Conservation (phyloP, 2,113 vertebrate species). For the Tamias sibiricus region DNA sequence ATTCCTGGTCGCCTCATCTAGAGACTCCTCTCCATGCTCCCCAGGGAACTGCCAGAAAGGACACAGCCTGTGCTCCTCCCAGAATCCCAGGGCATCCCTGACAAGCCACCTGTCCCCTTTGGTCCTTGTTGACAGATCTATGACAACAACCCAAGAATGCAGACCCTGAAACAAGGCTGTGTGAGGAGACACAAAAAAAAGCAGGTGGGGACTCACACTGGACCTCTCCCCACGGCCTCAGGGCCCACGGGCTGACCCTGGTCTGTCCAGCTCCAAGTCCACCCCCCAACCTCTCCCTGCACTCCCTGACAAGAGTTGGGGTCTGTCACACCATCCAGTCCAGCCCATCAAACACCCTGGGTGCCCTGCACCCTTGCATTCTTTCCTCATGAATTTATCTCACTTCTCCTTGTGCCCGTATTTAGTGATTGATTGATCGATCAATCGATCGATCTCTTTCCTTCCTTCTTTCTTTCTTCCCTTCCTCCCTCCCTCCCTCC, state of each 20-base stretch:
- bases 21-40: accelerated
- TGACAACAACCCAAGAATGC: not conserved
- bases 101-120: not conserved
- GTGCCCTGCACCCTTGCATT: not conserved
- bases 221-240: not conserved
- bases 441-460: not conserved
- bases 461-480: too few species aligned
- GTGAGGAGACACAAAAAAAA: not conserved
- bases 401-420: accelerated
- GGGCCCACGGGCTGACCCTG: accelerated
- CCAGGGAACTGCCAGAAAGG: not conserved
- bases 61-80: not conserved
- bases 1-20: not conserved
- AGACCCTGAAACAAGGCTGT: not conserved
- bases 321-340: not conserved
- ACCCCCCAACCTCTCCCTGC: not conserved
- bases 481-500: too few species aligned
- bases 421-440: too few species aligned
- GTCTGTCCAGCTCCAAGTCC: not conserved
- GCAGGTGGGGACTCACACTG: accelerated
- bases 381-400: not conserved
- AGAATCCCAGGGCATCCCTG: too few species aligned
- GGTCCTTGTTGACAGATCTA: not conserved
- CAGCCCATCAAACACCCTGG: not conserved
- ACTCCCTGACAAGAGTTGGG: not conserved